A percentile compares a stretch with the other conserved stretches of the same genome.
Evolutionary conservation across 2,113 vertebrate genomes (phyloP).

Genomic region (Atractosteus spatula): DNA sequence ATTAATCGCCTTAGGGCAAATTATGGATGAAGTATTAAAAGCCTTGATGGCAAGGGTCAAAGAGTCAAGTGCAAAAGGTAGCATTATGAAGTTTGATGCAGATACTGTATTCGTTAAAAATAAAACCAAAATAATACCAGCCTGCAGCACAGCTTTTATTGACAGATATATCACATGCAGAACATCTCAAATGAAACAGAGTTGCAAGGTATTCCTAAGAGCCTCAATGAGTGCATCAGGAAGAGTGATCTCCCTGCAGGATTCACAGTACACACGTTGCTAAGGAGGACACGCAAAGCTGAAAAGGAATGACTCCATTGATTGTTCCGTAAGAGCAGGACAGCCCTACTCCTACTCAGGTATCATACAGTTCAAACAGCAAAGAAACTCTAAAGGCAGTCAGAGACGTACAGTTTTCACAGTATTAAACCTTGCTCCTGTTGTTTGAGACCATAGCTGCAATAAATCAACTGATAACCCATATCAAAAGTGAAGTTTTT

Average conservation of each 20-base stretch:
- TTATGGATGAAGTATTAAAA: no score
- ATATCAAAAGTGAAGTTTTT: background rate
- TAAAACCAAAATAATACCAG: background rate
- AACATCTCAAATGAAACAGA: slow-evolving; percentile 37
- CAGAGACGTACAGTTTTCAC: background rate
- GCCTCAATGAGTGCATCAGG: slow-evolving; percentile 22
- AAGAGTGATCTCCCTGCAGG: slow-evolving; percentile 33
- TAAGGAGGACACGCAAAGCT: slow-evolving; percentile 34
- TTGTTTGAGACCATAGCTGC: background rate
- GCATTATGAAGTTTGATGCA: no score
- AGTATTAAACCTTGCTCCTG: background rate
- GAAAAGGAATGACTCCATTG: slow-evolving; percentile 24
- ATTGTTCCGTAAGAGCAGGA: background rate
- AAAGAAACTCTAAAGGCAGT: background rate
- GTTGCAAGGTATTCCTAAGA: slow-evolving; percentile 38
- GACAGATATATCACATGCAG: slow-evolving; percentile 58
- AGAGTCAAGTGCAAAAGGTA: no score
- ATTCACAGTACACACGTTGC: slow-evolving; percentile 40
- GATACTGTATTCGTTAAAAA: no score
- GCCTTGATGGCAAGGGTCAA: no score
- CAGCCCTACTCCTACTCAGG: background rate
- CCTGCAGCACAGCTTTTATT: slow-evolving; percentile 23
- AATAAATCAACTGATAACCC: background rate
- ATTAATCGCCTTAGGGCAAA: no score
- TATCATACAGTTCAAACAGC: background rate